phyloP scores from a whole-genome alignment of 2,888 invertebrate genomes.

The Bembecia ichneumoniformis region DNA sequence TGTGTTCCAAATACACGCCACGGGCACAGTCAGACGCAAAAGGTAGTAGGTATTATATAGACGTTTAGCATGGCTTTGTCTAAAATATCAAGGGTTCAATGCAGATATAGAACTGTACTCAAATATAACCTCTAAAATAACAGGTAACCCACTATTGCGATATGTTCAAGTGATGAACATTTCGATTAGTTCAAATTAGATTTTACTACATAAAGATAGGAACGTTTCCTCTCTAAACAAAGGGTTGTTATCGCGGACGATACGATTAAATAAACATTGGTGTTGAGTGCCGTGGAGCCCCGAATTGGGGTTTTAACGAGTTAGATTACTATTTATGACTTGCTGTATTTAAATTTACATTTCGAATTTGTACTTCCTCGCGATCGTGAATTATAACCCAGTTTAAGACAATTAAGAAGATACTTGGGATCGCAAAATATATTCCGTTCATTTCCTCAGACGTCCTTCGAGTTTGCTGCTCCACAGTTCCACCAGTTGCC shows the following conservation, averaged over 20 bases:
- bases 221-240: conserved; percentile 27
- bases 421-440: too few relatives aligned
- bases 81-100: too few relatives aligned
- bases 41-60: too few relatives aligned
- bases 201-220: conserved; percentile 21
- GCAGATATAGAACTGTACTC: too few relatives aligned
- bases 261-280: conserved; percentile 25
- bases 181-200: conserved; percentile 20
- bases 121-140: neutral
- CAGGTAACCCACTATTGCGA: neutral
- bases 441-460: too few relatives aligned
- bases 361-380: neutral
- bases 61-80: too few relatives aligned
- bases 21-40: too few relatives aligned
- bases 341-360: neutral
- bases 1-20: too few relatives aligned
- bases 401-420: too few relatives aligned
- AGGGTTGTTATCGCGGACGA: conserved; percentile 11
- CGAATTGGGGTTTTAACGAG: neutral
- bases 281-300: neutral
- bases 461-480: too few relatives aligned
- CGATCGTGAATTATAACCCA: neutral
- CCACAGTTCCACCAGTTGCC: too few relatives aligned
- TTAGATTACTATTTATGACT: neutral
- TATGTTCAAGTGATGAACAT: neutral